Conservation (phyloP, 2,888 invertebrate genomes). For the Ennomos fuscantarius region DNA sequence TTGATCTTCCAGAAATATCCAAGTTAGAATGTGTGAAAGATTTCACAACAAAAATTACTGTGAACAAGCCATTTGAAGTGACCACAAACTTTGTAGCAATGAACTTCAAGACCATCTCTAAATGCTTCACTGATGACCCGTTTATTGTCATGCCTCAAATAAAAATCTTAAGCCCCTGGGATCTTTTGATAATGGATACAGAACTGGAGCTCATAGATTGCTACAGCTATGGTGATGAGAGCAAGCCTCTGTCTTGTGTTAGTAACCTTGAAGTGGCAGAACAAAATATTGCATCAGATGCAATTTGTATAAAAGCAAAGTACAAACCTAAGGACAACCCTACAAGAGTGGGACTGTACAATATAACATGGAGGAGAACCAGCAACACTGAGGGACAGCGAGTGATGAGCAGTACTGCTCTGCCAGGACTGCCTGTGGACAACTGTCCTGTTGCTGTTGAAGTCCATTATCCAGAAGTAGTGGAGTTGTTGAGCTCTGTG, state of each 20-base stretch:
- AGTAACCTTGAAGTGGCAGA: constrained; percentile 71
- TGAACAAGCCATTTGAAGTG: constrained; percentile 90
- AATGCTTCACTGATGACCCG: constrained; percentile 88
- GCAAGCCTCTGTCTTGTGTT: constrained; percentile 66
- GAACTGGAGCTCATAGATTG: constrained; percentile 86
- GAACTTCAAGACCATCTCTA: constrained; percentile 87
- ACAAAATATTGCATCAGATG: constrained; percentile 74
- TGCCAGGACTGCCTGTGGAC: constrained; percentile 85
- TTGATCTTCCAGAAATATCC: constrained; percentile 71
- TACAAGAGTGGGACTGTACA: constrained; percentile 75
- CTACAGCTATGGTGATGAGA: constrained; percentile 63
- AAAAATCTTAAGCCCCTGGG: constrained; percentile 89
- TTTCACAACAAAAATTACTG: constrained; percentile 85
- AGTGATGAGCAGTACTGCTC: constrained; percentile 83
- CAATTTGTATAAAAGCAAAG: constrained; percentile 72
- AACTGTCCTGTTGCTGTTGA: constrained; percentile 86
- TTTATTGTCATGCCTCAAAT: constrained; percentile 89
- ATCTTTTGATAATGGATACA: constrained; percentile 87
- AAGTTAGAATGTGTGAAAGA: constrained; percentile 85
- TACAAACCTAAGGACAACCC: constrained; percentile 73
- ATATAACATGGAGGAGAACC: constrained; percentile 76
- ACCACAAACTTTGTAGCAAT: constrained; percentile 87
- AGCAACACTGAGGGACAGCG: constrained; percentile 55
- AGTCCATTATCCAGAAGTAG: constrained; percentile 89
- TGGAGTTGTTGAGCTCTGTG: constrained; percentile 89